Conservation (phyloP, 2,113 vertebrate species). For the Lamprotornis superbus region DNA sequence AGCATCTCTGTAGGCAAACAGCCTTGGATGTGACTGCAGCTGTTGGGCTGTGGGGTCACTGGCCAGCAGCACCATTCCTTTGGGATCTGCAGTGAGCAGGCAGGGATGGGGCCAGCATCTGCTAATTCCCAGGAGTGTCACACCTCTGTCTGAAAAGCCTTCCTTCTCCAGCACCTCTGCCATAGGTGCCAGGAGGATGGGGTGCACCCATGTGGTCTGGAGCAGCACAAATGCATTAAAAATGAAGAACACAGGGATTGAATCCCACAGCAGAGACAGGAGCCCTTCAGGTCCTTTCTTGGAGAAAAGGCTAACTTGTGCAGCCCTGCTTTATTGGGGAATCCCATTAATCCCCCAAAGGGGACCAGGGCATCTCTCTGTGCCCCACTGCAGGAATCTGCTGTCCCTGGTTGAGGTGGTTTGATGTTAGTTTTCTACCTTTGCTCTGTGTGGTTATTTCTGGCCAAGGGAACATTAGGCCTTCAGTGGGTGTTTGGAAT, state of each 20-base stretch:
- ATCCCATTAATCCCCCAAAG: background rate
- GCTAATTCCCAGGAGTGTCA: background rate
- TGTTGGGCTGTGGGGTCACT: background rate
- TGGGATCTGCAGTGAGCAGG: background rate
- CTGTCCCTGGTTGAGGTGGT: constrained; percentile 64
- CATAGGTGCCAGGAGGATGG: accelerated
- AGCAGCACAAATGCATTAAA: background rate
- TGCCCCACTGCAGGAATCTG: constrained; percentile 55
- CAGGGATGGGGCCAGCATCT: background rate
- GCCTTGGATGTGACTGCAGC: background rate
- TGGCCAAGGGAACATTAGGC: constrained; percentile 73
- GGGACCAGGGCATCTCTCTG: constrained; percentile 55
- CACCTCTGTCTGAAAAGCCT: background rate
- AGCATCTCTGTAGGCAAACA: background rate
- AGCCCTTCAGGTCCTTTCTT: background rate
- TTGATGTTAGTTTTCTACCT: constrained; percentile 78
- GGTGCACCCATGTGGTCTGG: accelerated
- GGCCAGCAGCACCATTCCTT: background rate
- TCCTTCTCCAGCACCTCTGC: background rate
- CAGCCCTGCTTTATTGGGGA: accelerated
- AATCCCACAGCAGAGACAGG: too few species aligned
- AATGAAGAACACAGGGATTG: accelerated
- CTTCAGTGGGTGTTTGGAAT: constrained; percentile 41
- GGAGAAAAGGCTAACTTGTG: background rate
- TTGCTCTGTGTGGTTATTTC: constrained; percentile 78